Base-by-base conservation (phyloP, 2,797 vertebrate species). In the Coendou prehensilis region DNA sequence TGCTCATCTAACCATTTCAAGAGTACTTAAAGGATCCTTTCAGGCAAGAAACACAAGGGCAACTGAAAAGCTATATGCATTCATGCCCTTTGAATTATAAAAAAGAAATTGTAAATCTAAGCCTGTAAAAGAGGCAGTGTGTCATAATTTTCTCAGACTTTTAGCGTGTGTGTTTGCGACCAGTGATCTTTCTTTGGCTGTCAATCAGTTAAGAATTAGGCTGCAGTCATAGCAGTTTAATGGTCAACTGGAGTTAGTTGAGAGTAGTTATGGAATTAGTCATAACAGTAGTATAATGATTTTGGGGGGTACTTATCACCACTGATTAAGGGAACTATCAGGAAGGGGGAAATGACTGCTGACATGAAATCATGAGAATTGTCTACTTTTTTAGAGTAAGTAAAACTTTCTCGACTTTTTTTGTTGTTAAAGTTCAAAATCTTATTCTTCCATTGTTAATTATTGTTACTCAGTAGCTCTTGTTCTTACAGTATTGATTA, bases 1-100 rank as follows among this genome's bases (percentile, higher is more conserved):
- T 94, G 37, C 95, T 97, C 96, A 95, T 97, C 94, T 93, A 93
- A 88, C 88, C 84, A 96, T 97, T 97, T 98, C 85, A 88, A 97
- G 97, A 96, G 88, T 94, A 89, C 95, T 98, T 96, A 97, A 95
- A 64, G 97, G 94, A 96, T 97, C 93, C 98, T 98, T 98, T 97
- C 96, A 87, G 82, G 59, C 95, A 97, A 96, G 95, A 76, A 97
- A 98, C 97, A 87, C 97, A 98, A 98, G 97, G 92, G 97, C 95
- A 98, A 97, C 97, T 97, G 97, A 97, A 98, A 98, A 99, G 94
- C 97, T 96, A 96, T 97, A 96, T 67, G 97, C 87, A 96, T 96
- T 97, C 89, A 54, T 82, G 87, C 81, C 97, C 96, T 98, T 98
- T 98, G 97, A 98, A 98, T 98, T 97, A 89, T 7, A 90, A 50